phyloP scores from a whole-genome alignment of 1,140 invertebrate species.

The Cherax destructor region DNA sequence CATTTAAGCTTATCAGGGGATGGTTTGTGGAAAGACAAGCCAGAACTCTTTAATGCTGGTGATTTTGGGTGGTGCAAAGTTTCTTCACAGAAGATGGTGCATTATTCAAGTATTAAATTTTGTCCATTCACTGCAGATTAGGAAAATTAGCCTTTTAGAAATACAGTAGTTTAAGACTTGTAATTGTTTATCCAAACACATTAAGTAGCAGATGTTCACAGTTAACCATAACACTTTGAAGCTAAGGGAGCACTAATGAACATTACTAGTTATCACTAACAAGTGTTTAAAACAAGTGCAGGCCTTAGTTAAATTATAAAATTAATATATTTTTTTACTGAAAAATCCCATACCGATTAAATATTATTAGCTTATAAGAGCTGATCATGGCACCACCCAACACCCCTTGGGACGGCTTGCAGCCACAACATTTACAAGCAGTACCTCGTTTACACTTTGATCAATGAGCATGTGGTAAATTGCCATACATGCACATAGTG shows the following conservation, averaged over 20 bases:
- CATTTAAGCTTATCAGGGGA: constrained; percentile 60
- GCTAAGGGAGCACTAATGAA: constrained; percentile 36
- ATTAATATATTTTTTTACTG: neutral
- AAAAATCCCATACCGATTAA: neutral
- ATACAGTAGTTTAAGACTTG: constrained; percentile 13
- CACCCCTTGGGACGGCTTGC: constrained; percentile 53
- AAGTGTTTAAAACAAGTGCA: constrained; percentile 61
- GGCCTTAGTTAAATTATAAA: constrained; percentile 18
- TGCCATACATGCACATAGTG: constrained; percentile 58
- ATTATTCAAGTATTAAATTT: neutral
- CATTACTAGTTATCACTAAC: constrained; percentile 37
- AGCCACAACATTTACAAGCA: constrained; percentile 61
- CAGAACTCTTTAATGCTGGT: constrained; percentile 42
- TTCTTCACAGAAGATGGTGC: constrained; percentile 18
- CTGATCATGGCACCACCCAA: constrained; percentile 51
- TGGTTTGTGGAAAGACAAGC: constrained; percentile 60
- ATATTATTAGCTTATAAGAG: neutral
- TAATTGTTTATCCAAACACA: constrained; percentile 42
- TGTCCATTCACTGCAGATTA: neutral
- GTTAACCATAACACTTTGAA: constrained; percentile 31
- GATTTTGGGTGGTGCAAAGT: constrained; percentile 58
- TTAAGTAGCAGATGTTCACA: constrained; percentile 28
- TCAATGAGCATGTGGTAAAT: constrained; percentile 26
- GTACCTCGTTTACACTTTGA: constrained; percentile 47
- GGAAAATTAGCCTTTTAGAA: constrained; percentile 10